phyloP scores from a whole-genome alignment of 2,888 invertebrate species.

The Trichopria drosophilae region DNA sequence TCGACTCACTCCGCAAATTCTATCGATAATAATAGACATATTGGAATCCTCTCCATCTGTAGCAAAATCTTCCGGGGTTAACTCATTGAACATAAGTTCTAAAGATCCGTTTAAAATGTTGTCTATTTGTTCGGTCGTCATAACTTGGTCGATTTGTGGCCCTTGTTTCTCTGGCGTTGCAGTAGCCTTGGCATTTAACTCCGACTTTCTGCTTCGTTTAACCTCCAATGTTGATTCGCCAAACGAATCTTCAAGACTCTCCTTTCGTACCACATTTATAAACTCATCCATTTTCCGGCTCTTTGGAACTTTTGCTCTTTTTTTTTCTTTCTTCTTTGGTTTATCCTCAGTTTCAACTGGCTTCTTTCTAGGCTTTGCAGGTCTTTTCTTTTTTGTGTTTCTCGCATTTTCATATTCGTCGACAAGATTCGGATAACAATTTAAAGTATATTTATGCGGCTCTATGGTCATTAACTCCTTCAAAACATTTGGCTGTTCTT shows the following conservation, averaged over 20 bases:
- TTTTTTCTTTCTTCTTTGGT: constrained; percentile 28
- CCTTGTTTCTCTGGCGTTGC: constrained; percentile 45
- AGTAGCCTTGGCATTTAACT: constrained; percentile 45
- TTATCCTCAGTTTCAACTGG: constrained; percentile 34
- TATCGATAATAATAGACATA: constrained; percentile 62
- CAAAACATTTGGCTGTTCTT: constrained; percentile 58
- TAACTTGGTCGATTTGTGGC: constrained; percentile 51
- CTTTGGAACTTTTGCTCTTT: constrained; percentile 15
- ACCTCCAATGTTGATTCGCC: no score
- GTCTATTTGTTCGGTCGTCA: constrained; percentile 43
- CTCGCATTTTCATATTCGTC: constrained; percentile 64
- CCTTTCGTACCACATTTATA: constrained; percentile 41
- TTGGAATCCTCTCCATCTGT: constrained; percentile 58
- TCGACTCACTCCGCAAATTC: constrained; percentile 52
- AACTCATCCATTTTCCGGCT: constrained; percentile 45
- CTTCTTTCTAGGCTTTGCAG: constrained; percentile 39
- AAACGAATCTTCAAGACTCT: no score
- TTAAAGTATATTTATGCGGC: constrained; percentile 66
- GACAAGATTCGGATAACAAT: constrained; percentile 68
- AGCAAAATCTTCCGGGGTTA: constrained; percentile 52
- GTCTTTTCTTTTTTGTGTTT: constrained; percentile 57
- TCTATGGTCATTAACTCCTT: constrained; percentile 68
- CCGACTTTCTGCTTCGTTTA: constrained; percentile 37
- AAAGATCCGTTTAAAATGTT: constrained; percentile 55
- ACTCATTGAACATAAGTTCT: constrained; percentile 49